A percentile compares a stretch with the other conserved stretches of the same genome.
Conservation (phyloP, 2,888 invertebrate species). For the Patella ulyssiponensis region DNA sequence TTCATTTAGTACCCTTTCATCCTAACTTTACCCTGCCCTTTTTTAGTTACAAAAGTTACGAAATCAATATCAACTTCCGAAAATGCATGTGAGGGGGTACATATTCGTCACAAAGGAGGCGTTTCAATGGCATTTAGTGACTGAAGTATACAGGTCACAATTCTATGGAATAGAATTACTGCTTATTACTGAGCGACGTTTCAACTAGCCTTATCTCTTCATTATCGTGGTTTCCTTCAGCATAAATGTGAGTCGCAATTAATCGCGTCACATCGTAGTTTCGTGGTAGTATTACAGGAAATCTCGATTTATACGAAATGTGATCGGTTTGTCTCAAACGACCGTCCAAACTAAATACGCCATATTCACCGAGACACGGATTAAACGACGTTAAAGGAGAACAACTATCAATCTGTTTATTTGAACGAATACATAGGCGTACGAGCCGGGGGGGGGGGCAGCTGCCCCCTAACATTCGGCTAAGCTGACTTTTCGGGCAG, state of each 20-base stretch:
- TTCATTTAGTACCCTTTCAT: conserved; percentile 34
- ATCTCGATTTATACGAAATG: conserved; percentile 21
- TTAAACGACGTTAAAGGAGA: too few species aligned
- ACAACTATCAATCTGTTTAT: too few species aligned
- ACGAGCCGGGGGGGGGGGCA: too few species aligned
- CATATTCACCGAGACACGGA: too few species aligned
- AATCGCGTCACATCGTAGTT: background rate
- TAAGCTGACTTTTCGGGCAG: too few species aligned
- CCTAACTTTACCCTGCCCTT: conserved; percentile 24
- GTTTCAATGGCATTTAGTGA: background rate
- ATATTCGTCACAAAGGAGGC: too few species aligned
- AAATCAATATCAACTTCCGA: conserved; percentile 24
- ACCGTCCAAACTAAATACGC: background rate
- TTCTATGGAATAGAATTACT: too few species aligned
- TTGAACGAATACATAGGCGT: too few species aligned
- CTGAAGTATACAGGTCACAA: too few species aligned
- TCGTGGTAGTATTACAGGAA: conserved; percentile 31
- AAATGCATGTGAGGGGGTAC: conserved; percentile 8
- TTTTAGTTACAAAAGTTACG: conserved; percentile 25
- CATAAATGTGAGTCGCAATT: conserved; percentile 15
- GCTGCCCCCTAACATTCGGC: too few species aligned
- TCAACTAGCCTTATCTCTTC: background rate
- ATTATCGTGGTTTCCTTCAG: conserved; percentile 15
- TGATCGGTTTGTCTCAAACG: conserved; percentile 22
- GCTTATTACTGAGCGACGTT: too few species aligned